Conservation (phyloP, 2,888 invertebrate species). For the Xanthia icteritia region DNA sequence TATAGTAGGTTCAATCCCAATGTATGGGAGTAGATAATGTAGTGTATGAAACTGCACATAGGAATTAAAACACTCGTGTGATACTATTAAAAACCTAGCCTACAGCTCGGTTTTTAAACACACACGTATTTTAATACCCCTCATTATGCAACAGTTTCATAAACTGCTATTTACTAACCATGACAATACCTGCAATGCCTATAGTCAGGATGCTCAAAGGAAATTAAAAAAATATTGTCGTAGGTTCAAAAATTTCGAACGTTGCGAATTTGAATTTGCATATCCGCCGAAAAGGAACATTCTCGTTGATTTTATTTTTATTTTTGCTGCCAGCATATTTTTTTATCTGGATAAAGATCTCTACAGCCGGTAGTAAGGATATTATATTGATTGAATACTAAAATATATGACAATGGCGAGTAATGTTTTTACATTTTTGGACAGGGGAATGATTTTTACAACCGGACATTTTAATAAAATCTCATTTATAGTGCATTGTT, state of each 20-base stretch:
- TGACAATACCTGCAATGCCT: not conserved
- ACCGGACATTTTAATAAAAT: conserved; percentile 71
- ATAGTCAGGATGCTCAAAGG: conserved; percentile 46
- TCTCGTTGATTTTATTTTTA: conserved; percentile 40
- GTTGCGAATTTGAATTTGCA: conserved; percentile 62
- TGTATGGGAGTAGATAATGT: no score
- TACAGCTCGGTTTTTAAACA: no score
- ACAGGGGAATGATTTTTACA: conserved; percentile 71
- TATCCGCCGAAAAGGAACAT: conserved; percentile 70
- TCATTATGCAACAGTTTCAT: no score
- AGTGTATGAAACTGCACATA: no score
- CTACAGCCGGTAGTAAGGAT: conserved; percentile 65
- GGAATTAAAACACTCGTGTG: no score
- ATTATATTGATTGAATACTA: conserved; percentile 79
- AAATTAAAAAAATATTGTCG: conserved; percentile 42
- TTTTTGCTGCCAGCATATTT: conserved; percentile 36
- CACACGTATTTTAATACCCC: no score
- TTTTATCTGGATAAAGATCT: conserved; percentile 72
- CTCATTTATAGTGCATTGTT: conserved; percentile 73
- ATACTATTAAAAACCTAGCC: no score
- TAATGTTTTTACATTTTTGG: conserved; percentile 73
- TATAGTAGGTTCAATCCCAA: no score
- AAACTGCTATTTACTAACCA: no score
- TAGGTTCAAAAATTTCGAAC: conserved; percentile 35
- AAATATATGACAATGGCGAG: conserved; percentile 76